Evolutionary conservation across 2,113 vertebrate species (phyloP), one percentile per base, ranked within the genome.

Genomic region (Paralichthys olivaceus): DNA sequence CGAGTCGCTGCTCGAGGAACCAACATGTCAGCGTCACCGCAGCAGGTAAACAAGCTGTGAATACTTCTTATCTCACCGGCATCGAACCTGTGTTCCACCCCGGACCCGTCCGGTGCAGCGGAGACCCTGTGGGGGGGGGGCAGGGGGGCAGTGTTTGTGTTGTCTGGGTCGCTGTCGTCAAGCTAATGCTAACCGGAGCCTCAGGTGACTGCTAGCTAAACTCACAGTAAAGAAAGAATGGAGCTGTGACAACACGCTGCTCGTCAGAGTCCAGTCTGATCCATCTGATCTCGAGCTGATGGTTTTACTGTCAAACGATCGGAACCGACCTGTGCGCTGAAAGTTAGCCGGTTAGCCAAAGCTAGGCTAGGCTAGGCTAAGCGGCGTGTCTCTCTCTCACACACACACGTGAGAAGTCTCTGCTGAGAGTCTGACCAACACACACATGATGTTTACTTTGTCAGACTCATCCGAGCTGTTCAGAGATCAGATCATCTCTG

Each of bases 151-250:
- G 15, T 64, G 62, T n/a, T 59, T 62, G 5, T 68, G 32, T 47
- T 15, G 26, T 3, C 56, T 22, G 55, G 66, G 62, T 56, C 15
- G 45, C 19, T 49, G 45, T 49, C 72, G 87, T 84, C 79, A 87
- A 79, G 87, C 85, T 90, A 90, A 83, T 47, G 32, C 20, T 7
- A 40, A 20, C 12, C 29, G n/a, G 22, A 55, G 53, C 53, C n/a
- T 7, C 9, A 25, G 28, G 57, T 7, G 63, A 15, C 15, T 49
- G 45, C 45, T 49, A 49, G 45, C 45, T 49, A 17, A 19, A 19
- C 17, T 49, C 17, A 49, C 15, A 49, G 19, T 5, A 19, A 5
- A 19, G 45, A 7, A 2, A 7, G 45, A 17, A 14, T 45, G 14
- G 14, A 17, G 5, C 19, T 49, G 14, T 15, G 14, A 3, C 7